Base-by-base conservation (phyloP, 1,140 invertebrate genomes). In the Trichonephila clavipes region DNA sequence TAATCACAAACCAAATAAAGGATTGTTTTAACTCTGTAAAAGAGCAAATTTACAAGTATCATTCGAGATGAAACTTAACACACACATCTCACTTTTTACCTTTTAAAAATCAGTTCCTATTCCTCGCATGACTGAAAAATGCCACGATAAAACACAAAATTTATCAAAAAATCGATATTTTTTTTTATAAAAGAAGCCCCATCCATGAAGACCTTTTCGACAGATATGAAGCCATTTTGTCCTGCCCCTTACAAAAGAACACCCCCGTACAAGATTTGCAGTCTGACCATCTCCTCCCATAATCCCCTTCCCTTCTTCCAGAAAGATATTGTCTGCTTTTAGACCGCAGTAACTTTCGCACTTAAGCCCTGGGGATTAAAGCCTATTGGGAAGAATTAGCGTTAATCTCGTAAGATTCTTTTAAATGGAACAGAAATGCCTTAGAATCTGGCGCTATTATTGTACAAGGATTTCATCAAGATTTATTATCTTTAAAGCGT, bases 341-440 rank as follows among this genome's bases (percentile, higher is more conserved):
- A 44, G 40, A 88, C 61, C 59, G 34, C 61, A 88, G 24, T 88
- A 69, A 88, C 34, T 88, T 72, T 44, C 87, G 14, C 69, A 88
- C 64, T 88, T 88, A 88, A 88, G 87, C 21, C 34, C 28, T 16
- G 61, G 59, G 87, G 87, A 88, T 88, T 88, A 88, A 88, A 64
- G 69, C 34, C 64, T 88, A 44, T 88, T 44, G 87, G 87, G 18
- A 40, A 72, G 87, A 88, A 88, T 88, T 88, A 69, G 28, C 12
- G 87, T 58, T 88, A 88, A 88, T 62, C 62, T 40, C 64, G 6
- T 72, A 88, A 88, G 64, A 72, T 88, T 88, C 87, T 88, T 88
- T 51, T 69, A 69, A 88, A 64, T 64, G 87, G 21, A 69, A 88
- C 64, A 88, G 87, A 88, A 88, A 88, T 88, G 69, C 64, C 62